phyloP scores from a whole-genome alignment of 2,888 invertebrate genomes.

The Acholoe squamosa region DNA sequence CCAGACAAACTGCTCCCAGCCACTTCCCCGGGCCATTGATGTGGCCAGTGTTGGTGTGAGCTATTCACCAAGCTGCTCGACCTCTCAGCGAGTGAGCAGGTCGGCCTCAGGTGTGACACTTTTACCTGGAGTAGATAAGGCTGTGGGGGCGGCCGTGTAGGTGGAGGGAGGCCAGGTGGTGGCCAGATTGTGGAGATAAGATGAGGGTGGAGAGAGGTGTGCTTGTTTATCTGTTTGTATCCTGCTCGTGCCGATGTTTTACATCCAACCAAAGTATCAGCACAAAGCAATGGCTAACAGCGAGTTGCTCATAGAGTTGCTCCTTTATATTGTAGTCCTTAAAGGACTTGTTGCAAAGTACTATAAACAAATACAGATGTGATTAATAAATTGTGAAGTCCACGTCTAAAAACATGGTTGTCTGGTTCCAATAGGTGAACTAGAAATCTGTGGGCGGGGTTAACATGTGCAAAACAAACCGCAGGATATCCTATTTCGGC shows the following conservation, averaged over 20 bases:
- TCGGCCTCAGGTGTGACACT: conserved; percentile 28
- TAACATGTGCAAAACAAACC: not conserved
- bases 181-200: conserved; percentile 27
- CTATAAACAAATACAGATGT: not conserved
- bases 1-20: conserved; percentile 1
- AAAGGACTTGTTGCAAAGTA: not conserved
- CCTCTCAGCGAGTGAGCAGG: not conserved
- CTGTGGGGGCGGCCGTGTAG: not conserved
- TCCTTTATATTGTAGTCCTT: not conserved
- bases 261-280: conserved; percentile 3
- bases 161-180: conserved; percentile 29
- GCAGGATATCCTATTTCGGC: not conserved
- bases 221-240: conserved; percentile 23
- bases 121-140: conserved; percentile 33
- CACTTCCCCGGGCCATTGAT: not conserved
- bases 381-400: too few relatives aligned
- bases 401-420: too few relatives aligned
- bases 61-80: conserved; percentile 21
- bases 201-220: not conserved
- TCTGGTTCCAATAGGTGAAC: not conserved
- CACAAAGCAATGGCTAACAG: not conserved
- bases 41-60: not conserved
- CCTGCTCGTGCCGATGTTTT: not conserved
- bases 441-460: not conserved
- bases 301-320: not conserved